Conservation (phyloP, 2,113 vertebrate genomes). For the Tachysurus vachellii region DNA sequence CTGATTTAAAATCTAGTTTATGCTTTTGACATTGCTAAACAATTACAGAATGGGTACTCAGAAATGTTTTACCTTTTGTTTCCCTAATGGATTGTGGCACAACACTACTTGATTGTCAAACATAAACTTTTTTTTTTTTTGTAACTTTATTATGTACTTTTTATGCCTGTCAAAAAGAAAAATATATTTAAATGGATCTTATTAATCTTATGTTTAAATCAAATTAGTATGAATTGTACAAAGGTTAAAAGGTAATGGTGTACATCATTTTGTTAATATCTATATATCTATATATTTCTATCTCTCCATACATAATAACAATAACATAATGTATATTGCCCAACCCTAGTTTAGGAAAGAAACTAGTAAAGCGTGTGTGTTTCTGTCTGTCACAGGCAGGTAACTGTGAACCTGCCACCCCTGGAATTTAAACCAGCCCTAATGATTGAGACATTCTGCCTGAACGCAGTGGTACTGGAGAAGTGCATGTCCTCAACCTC, state of each 20-base stretch:
- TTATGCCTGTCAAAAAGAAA: neutral
- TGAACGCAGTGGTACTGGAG: conserved; percentile 94
- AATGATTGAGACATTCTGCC: conserved; percentile 95
- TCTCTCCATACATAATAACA: no score
- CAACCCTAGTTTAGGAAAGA: neutral
- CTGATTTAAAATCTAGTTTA: neutral
- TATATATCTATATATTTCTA: no score
- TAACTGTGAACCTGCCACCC: conserved; percentile 86
- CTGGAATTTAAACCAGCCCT: conserved; percentile 95
- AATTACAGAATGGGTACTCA: neutral
- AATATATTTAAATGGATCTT: neutral
- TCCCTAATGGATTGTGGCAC: neutral
- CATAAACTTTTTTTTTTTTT: neutral
- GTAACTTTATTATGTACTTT: neutral
- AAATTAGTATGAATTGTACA: neutral
- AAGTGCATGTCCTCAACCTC: conserved; percentile 81
- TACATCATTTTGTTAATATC: neutral
- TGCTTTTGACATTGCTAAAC: neutral
- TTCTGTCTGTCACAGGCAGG: conserved; percentile 75
- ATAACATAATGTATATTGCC: neutral
- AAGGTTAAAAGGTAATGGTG: no score
- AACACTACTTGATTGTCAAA: no score
- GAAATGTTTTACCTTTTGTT: neutral
- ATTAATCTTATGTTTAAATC: neutral
- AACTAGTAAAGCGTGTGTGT: neutral